phyloP scores from a whole-genome alignment of 1,140 invertebrate species.

The Delia radicum region DNA sequence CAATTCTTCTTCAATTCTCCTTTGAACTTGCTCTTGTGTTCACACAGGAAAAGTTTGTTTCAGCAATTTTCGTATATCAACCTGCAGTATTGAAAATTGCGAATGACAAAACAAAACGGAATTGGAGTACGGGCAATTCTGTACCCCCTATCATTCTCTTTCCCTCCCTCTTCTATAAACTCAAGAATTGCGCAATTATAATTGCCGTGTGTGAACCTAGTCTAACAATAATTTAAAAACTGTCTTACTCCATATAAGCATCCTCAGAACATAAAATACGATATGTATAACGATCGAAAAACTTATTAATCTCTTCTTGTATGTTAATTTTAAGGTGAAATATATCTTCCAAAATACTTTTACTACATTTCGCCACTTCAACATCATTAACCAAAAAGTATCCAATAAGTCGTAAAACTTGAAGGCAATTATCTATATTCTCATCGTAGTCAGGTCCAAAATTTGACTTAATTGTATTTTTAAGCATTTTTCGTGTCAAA shows the following conservation, averaged over 20 bases:
- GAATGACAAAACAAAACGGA: too few species aligned
- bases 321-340: not conserved
- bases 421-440: conserved; percentile 31
- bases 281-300: conserved; percentile 43
- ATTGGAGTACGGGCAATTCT: too few species aligned
- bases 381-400: conserved; percentile 18
- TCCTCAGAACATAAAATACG: conserved; percentile 39
- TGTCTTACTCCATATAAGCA: conserved; percentile 42
- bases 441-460: conserved; percentile 33
- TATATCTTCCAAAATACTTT: conserved; percentile 14
- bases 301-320: conserved; percentile 15
- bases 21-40: too few species aligned
- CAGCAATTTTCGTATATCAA: too few species aligned
- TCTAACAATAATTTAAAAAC: not conserved
- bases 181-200: too few species aligned
- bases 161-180: too few species aligned
- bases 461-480: conserved; percentile 24
- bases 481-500: conserved; percentile 32
- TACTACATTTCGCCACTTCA: conserved; percentile 25
- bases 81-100: too few species aligned
- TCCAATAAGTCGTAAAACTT: conserved; percentile 18
- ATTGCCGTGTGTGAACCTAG: too few species aligned
- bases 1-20: too few species aligned
- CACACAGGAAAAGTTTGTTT: too few species aligned
- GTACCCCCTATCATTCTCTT: too few species aligned